Percentiles rank a stretch among this genome's conserved stretches.
Evolutionary conservation across 1,140 invertebrate genomes (phyloP).

Genomic region (Ptiloglossa arizonensis): DNA sequence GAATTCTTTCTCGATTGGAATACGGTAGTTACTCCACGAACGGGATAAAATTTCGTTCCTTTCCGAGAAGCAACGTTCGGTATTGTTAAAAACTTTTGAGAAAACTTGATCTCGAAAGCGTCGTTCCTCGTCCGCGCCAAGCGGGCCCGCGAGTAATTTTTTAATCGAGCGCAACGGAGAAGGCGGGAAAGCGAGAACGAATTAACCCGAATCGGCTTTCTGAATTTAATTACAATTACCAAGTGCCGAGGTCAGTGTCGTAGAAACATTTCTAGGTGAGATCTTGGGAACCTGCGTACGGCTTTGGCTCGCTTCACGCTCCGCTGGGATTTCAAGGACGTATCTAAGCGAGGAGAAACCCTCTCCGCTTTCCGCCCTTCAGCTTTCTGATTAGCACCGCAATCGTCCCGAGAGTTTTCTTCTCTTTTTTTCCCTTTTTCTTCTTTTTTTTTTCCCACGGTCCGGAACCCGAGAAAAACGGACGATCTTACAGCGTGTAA

Average conservation of each 20-base stretch:
- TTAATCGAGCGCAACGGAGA: background rate
- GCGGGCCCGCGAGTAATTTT: background rate
- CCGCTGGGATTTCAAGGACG: constrained; percentile 73
- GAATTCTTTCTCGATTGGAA: too few species aligned
- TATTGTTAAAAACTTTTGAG: too few species aligned
- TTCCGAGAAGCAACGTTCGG: too few species aligned
- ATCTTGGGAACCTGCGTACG: constrained; percentile 73
- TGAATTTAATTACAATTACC: constrained; percentile 79
- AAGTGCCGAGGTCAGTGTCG: constrained; percentile 69
- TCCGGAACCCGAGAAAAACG: constrained; percentile 5
- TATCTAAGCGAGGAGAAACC: constrained; percentile 66
- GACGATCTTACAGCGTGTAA: constrained; percentile 46
- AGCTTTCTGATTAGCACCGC: constrained; percentile 53
- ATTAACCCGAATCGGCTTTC: constrained; percentile 70
- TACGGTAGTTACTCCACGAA: too few species aligned
- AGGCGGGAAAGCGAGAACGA: background rate
- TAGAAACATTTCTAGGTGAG: constrained; percentile 72
- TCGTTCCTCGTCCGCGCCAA: too few species aligned
- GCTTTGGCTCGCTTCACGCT: constrained; percentile 73
- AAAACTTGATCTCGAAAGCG: background rate
- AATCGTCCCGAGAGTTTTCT: constrained; percentile 51
- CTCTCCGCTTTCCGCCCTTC: constrained; percentile 50
- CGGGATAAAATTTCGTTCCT: too few species aligned
- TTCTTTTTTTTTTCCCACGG: background rate
- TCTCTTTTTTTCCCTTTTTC: too few species aligned